Evolutionary conservation across 2,888 invertebrate species (phyloP).

Genomic region (Apotomis turbidana): DNA sequence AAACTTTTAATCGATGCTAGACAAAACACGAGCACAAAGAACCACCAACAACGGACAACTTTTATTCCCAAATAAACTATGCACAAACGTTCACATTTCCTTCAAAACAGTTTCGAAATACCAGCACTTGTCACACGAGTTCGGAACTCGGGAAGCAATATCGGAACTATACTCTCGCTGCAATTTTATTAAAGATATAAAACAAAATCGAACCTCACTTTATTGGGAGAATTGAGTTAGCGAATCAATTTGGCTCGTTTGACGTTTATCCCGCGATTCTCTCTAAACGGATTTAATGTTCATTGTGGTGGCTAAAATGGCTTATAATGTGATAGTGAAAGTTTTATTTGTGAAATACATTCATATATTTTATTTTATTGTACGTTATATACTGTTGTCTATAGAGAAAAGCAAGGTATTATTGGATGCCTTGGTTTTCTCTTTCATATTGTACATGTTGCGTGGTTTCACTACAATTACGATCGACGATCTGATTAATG

Average conservation of each 20-base stretch:
- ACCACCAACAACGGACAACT: too few species aligned
- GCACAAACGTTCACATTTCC: neutral
- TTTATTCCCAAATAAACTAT: slow-evolving; percentile 5
- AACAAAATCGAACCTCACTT: slow-evolving; percentile 25
- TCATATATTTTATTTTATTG: too few species aligned
- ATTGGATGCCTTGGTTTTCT: too few species aligned
- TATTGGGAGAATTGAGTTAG: slow-evolving; percentile 29
- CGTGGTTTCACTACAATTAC: too few species aligned
- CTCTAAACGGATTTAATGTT: slow-evolving; percentile 16
- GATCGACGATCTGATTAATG: too few species aligned
- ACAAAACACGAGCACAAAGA: too few species aligned
- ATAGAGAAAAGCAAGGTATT: too few species aligned
- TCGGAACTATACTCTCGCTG: slow-evolving; percentile 27
- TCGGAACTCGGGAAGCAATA: slow-evolving; percentile 27
- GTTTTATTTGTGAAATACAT: neutral
- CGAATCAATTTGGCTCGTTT: slow-evolving; percentile 31
- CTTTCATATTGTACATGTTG: too few species aligned
- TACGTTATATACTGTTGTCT: too few species aligned
- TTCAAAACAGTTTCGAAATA: slow-evolving; percentile 14
- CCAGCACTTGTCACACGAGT: slow-evolving; percentile 19
- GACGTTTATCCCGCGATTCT: slow-evolving; percentile 11
- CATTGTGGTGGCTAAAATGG: neutral
- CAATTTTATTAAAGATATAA: slow-evolving; percentile 35
- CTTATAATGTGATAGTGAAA: slow-evolving; percentile 10
- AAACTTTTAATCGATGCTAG: too few species aligned